Evolutionary conservation across 2,113 vertebrate species (phyloP), one percentile per base, ranked within the genome.

Genomic region (Lamprotornis superbus): DNA sequence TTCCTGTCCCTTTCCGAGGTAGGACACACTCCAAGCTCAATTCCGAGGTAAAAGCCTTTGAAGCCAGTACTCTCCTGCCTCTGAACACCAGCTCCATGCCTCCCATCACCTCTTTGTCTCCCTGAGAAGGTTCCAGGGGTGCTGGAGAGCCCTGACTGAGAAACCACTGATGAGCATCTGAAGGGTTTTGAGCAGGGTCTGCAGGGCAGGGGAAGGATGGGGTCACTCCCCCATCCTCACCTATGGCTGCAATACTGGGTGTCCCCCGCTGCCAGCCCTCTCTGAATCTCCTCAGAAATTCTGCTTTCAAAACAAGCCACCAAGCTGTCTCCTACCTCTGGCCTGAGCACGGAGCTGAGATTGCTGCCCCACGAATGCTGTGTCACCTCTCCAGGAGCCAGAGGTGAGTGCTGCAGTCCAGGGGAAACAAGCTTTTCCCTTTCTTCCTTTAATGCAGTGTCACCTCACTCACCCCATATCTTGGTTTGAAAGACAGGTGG

Each of bases 1-100:
- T 49, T n/a, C 53, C 49, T 33, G 24, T 37, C 30, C 37, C 35
- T 76, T 78, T 49, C 0, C 0, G 70, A 67, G 22, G 16, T 3
- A 75, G 56, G 22, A 75, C 35, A 20, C 1, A 3, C 7, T 33
- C 35, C 24, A 49, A 50, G 30, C 68, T 70, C 9, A 2, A 33
- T 35, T 46, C 13, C 0, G 0, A 83, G 56, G 22, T 4, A 9
- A 35, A 24, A 74, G 9, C 11, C 3, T 3, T 28, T 25, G 42
- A 61, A 31, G 46, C 3, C 57, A n/a, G 49, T 33, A 4, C 18
- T 23, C 3, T 61, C 22, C 78, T 85, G 53, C 46, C 61, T 76
- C 60, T 3, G 4, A 65, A 42, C 30, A 35, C 10, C 31, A 39
- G 56, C 74, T 39, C 47, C 44, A 24, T 5, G 56, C 31, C 46